A percentile compares a stretch with the other conserved stretches of the same genome.
Evolutionary conservation across 2,797 vertebrate genomes (phyloP).

Genomic region (Borostomias antarcticus): DNA sequence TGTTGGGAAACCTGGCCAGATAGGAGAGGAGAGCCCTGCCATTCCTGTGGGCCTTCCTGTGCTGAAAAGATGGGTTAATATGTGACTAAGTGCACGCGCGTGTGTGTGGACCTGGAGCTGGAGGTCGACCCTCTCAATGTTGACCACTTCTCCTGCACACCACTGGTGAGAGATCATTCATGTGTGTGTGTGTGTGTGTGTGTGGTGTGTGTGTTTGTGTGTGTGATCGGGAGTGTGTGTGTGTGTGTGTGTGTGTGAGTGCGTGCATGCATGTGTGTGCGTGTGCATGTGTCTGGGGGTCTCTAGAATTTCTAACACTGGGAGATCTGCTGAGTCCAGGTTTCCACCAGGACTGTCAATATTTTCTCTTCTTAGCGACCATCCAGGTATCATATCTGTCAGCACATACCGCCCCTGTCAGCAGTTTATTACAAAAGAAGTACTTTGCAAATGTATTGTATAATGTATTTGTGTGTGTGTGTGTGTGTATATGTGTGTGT

Average conservation of each 20-base stretch:
- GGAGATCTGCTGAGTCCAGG: slow-evolving; percentile 66
- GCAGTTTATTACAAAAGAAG: slow-evolving; percentile 28
- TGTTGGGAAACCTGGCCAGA: slow-evolving; percentile 57
- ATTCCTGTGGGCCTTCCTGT: slow-evolving; percentile 73
- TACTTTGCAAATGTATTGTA: background rate
- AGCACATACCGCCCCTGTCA: slow-evolving; percentile 65
- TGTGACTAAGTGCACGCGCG: background rate
- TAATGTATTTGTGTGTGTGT: slow-evolving; percentile 1
- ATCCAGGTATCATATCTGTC: slow-evolving; percentile 58
- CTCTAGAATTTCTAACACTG: slow-evolving; percentile 49
- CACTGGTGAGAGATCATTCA: background rate
- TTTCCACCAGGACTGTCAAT: slow-evolving; percentile 67
- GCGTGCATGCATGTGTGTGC: background rate
- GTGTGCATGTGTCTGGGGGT: slow-evolving; percentile 29
- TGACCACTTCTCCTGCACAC: too few relatives aligned
- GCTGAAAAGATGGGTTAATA: slow-evolving; percentile 38
- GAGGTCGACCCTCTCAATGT: too few relatives aligned
- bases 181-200: too few relatives aligned
- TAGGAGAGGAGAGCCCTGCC: slow-evolving; percentile 21
- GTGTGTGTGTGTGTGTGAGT: slow-evolving; percentile 1
- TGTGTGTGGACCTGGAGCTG: slow-evolving; percentile 40
- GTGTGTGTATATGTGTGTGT: background rate
- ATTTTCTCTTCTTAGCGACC: slow-evolving; percentile 55
- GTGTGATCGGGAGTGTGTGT: background rate
- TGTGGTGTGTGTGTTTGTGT: background rate